Percentiles rank a stretch among this genome's conserved stretches.
These are phyloP conservation scores for Erebia ligea DNA, from an alignment of 2,888 invertebrate genomes.

Conservation along the genomic window DNA sequence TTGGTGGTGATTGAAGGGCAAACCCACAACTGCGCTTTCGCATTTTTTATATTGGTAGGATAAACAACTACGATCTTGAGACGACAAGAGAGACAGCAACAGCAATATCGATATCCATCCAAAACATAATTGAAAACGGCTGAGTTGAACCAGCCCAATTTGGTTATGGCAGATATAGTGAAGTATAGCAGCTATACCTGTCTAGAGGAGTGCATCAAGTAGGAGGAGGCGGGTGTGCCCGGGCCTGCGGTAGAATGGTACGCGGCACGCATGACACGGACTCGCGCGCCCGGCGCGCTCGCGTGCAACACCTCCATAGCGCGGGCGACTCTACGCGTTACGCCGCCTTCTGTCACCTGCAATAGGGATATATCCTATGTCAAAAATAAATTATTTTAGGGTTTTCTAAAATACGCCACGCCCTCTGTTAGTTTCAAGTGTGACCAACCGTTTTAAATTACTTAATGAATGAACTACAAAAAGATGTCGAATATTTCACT, in stretches of 20 bases:
- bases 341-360: slow-evolving; percentile 75
- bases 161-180: not conserved
- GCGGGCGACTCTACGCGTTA: slow-evolving; percentile 78
- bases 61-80: too few species aligned
- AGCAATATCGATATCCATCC: not conserved
- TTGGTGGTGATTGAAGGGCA: too few species aligned
- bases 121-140: not conserved
- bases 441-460: too few species aligned
- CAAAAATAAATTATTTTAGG: not conserved
- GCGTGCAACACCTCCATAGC: slow-evolving; percentile 88
- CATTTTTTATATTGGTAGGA: too few species aligned
- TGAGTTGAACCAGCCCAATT: not conserved
- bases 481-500: too few species aligned
- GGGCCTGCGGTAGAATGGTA: slow-evolving; percentile 74
- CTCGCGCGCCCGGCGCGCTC: slow-evolving; percentile 85
- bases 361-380: slow-evolving; percentile 29
- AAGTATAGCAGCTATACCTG: slow-evolving; percentile 53
- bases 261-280: slow-evolving; percentile 88
- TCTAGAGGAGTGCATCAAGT: slow-evolving; percentile 74
- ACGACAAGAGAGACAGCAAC: too few species aligned
- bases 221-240: slow-evolving; percentile 70
- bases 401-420: too few species aligned
- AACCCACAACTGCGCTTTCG: too few species aligned
- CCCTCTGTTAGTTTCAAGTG: too few species aligned
- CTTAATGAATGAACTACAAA: too few species aligned